Base-by-base conservation (phyloP, 2,888 invertebrate species). In the Diogma glabrata region DNA sequence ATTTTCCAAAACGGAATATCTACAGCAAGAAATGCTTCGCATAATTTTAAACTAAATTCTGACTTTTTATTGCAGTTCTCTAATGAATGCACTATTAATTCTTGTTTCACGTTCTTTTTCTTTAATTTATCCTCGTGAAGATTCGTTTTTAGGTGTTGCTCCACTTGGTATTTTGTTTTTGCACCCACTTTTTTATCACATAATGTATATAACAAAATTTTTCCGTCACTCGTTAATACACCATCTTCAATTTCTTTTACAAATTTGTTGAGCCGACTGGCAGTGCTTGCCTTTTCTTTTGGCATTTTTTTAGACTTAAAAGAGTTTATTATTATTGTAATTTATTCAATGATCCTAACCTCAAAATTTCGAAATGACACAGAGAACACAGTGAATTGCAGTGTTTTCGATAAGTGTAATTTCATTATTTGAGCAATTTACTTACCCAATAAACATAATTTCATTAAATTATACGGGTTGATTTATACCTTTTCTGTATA, bases 1-100 rank as follows among this genome's bases (percentile, higher is more conserved):
- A 43, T 17, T 22, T 43, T 43, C 43, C 43, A 43, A 43, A 43
- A 43, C 7, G 43, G 22, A 43, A 17, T 10, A 20, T 43, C n/a
- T 6, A 20, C 22, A 10, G 43, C 7, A 17, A 22, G 5, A 19
- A 22, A 12, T 3, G 43, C 43, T 20, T 20, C 19, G 9, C 43
- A 43, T 17, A 38, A 38, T 3, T 38, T 14, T 17, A 3, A 38
- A 38, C 16, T 38, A 17, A 38, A 38, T 2, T 38, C 38, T 2
- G 17, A 38, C 19, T 38, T 38, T 10, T 38, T 38, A 16, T 38
- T 38, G 17, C 4, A 16, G 17, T 16, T n/a, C 28, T 4, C 16
- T 38, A 16, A 1, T 38, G 5, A 17, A 19, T 14, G 16, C 7
- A 38, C 38, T 38, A 38, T 5, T 16, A 38, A 10, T 38, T 38